Evolutionary conservation across 35 echinoderm and acorn worm genomes (phyloP).

Genomic region (Amphiura filiformis): DNA sequence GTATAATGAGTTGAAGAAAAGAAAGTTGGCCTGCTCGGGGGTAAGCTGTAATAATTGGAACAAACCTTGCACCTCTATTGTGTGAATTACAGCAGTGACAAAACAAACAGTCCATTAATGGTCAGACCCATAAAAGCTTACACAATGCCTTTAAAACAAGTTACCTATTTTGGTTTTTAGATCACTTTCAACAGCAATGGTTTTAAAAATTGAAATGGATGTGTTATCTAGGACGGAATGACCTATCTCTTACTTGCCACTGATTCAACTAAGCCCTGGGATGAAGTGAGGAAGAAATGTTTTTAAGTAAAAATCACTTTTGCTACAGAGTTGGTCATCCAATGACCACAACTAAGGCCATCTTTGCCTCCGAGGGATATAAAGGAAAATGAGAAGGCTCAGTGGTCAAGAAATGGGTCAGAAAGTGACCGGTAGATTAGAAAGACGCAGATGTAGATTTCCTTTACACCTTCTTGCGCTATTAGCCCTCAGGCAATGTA

Average conservation of each 20-base stretch:
- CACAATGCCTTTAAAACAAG: conserved; percentile 6
- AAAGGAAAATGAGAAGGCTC: neutral
- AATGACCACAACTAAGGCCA: neutral
- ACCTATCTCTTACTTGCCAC: neutral
- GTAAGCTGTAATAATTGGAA: neutral
- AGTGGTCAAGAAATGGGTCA: conserved; percentile 5
- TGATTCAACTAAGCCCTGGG: neutral
- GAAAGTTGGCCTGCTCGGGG: neutral
- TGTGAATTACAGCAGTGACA: neutral
- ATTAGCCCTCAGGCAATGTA: conserved; percentile 1
- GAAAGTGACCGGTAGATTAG: neutral
- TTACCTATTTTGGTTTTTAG: neutral
- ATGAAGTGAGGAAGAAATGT: neutral
- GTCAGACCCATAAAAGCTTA: neutral
- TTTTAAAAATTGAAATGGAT: neutral
- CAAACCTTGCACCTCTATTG: neutral
- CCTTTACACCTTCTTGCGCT: neutral
- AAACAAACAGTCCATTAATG: conserved; percentile 1
- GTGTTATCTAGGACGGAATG: neutral
- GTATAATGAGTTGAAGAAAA: neutral
- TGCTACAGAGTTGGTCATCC: neutral
- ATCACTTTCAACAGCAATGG: neutral
- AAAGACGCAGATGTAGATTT: neutral
- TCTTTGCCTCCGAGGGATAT: neutral
- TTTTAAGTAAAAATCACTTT: neutral